A percentile compares a stretch with the other conserved stretches of the same genome.
These are phyloP conservation scores for Lepidocyrtinus sp. DNA, from an alignment of 2,888 invertebrate genomes.

Conservation along the genomic window DNA sequence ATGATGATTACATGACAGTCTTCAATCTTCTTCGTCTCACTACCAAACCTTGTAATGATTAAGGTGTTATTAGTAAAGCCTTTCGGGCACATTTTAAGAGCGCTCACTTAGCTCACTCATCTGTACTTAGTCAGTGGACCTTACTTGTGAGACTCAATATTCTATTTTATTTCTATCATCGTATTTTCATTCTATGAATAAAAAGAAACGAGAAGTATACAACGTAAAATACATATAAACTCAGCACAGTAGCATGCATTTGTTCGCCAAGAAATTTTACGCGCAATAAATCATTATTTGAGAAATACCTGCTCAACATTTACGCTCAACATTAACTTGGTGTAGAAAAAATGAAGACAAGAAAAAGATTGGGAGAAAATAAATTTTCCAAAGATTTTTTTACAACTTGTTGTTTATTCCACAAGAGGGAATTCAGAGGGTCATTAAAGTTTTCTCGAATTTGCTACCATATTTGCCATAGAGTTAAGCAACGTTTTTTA, in stretches of 20 bases:
- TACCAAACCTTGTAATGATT: conserved; percentile 60
- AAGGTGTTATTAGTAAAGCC: conserved; percentile 66
- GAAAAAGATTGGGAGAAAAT: background rate
- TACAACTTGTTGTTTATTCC: conserved; percentile 17
- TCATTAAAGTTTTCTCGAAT: conserved; percentile 3
- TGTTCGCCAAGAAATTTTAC: conserved; percentile 63
- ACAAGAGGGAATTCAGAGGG: background rate
- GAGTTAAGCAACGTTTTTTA: background rate
- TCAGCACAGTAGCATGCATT: background rate
- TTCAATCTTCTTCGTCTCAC: conserved; percentile 50
- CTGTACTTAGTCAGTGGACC: conserved; percentile 1
- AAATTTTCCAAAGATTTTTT: conserved; percentile 1
- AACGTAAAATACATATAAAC: too few relatives aligned
- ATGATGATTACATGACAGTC: conserved; percentile 42
- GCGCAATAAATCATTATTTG: conserved; percentile 69
- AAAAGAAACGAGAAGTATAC: too few relatives aligned
- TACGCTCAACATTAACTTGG: conserved; percentile 7
- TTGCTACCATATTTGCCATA: background rate
- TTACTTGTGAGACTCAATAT: conserved; percentile 30
- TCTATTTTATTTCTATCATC: conserved; percentile 10
- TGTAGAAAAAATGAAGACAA: background rate
- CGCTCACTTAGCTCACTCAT: conserved; percentile 3
- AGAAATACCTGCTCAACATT: conserved; percentile 43
- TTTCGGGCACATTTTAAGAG: conserved; percentile 51
- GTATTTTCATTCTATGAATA: conserved; percentile 12